Evolutionary conservation across 2,797 vertebrate genomes (phyloP), one percentile per base, ranked within the genome.

Genomic region (Euphonia xanthogaster): DNA sequence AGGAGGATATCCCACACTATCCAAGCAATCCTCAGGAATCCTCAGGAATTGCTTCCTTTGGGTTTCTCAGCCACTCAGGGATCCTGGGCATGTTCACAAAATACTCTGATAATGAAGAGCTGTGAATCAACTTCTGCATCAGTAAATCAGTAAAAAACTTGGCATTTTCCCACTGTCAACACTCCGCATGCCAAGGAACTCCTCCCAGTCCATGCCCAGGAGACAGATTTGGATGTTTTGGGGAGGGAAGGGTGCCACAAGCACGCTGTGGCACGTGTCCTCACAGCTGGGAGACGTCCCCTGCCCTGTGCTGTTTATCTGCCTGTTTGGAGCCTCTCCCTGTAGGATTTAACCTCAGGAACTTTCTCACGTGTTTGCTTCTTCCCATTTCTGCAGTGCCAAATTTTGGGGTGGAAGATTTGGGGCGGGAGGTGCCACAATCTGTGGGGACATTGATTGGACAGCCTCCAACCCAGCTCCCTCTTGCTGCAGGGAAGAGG

Each of bases 231-330:
- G 73, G 77, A 55, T 31, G 31, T 44, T 87, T 72, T 61, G 39
- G 51, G 66, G 44, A 2, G 42, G 12, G 25, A 65, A 53, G 6
- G 50, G 12, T n/a, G 67, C 50, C 65, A 75, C 14, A 14, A 28
- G 13, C 39, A 16, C 2, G 2, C 5, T 1, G 5, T 33, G 44
- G 9, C 12, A 3, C 1, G 0, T 78, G 40, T 54, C n/a, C 21
- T 33, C 27, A 3, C 3, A 8, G 58, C 30, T 57, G 27, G 9
- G 75, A 60, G 47, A 33, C 1, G 1, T 12, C 53, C 20, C 39
- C 28, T 70, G 28, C 70, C 65, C 21, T 39, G 73, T 60, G 65
- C 40, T 71, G 19, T 55, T 81, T 80, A 21, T 20, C 42, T 28
- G 28, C 16, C 35, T 23, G 35, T 20, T n/a, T 55, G 53, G 77